Evolutionary conservation across 2,113 vertebrate species (phyloP), one percentile per base, ranked within the genome.

Genomic region (Psephotus haematonotus): DNA sequence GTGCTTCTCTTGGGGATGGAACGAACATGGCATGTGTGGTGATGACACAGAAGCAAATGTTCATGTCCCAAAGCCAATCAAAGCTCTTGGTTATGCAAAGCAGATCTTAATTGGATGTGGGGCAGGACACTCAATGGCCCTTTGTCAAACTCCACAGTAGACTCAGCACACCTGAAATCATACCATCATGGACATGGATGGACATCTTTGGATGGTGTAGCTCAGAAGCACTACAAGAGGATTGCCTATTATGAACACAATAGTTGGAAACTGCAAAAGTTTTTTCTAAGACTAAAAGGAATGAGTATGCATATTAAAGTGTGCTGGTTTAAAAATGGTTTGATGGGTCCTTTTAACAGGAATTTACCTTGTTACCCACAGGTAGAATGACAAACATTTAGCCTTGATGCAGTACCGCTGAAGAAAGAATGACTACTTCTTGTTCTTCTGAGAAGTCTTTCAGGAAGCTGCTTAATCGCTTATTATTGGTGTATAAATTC

Each of bases 11-110:
- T 99, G 99, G 99, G 99, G 99, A 90, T 99, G 99, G 99, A 99
- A 99, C 1, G 99, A 99, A 78, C 99, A 99, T 2, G 99, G 99
- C 14, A 99, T 99, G 99, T 99, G 99, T 25, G 99, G 99, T 43
- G 98, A 99, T 20, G 98, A 98, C 87, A 98, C 97, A 5, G 97
- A 98, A 95, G 94, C 74, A 50, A 96, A 99, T 15, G 7, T 99
- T 87, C 47, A 13, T 50, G 65, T 95, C 79, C 99, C 99, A 1
- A 97, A 97, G 85, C 96, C 92, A 5, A 46, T 99, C 68, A 86
- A 89, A 77, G 85, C 94, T 46, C 97, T 99, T 74, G 39, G 4
- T 57, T 90, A 64, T 1, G 24, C 86, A 15, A 69, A 75, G 15
- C 96, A 95, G 90, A 92, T 98, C 84, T 96, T 98, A 39, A 98